Conservation (phyloP, 1,140 invertebrate species). For the Mercenaria mercenaria region DNA sequence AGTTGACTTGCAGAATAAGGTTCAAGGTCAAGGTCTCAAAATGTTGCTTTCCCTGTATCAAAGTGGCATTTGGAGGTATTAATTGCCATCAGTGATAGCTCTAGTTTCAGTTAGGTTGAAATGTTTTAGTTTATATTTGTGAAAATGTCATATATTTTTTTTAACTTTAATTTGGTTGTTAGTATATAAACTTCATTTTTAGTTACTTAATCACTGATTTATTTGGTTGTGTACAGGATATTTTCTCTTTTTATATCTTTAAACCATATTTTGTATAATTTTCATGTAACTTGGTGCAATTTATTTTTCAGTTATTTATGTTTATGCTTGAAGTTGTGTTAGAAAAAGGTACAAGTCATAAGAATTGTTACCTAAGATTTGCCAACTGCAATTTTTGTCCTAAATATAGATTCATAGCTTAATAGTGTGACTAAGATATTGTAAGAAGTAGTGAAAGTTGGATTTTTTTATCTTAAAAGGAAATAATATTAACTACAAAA, state of each 20-base stretch:
- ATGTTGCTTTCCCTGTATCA: no score
- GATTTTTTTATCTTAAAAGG: no score
- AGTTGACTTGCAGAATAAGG: no score
- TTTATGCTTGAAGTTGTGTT: not conserved
- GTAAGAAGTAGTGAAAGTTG: no score
- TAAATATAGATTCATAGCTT: no score
- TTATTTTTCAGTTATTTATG: not conserved
- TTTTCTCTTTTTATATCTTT: not conserved
- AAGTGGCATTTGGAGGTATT: no score
- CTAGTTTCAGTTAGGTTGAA: not conserved
- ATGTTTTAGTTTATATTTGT: not conserved
- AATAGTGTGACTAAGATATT: no score
- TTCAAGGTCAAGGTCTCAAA: no score
- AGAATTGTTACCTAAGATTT: no score
- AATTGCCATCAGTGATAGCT: no score
- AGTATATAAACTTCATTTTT: not conserved
- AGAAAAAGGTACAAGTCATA: not conserved
- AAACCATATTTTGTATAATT: not conserved
- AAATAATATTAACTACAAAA: no score
- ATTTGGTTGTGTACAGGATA: not conserved
- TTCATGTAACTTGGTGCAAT: constrained; percentile 16
- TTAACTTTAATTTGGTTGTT: not conserved
- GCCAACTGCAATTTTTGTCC: no score
- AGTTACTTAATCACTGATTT: not conserved
- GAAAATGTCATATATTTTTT: not conserved